phyloP scores from a whole-genome alignment of 37 sponge, comb jelly and placozoan species.

The Agelas oroides region DNA sequence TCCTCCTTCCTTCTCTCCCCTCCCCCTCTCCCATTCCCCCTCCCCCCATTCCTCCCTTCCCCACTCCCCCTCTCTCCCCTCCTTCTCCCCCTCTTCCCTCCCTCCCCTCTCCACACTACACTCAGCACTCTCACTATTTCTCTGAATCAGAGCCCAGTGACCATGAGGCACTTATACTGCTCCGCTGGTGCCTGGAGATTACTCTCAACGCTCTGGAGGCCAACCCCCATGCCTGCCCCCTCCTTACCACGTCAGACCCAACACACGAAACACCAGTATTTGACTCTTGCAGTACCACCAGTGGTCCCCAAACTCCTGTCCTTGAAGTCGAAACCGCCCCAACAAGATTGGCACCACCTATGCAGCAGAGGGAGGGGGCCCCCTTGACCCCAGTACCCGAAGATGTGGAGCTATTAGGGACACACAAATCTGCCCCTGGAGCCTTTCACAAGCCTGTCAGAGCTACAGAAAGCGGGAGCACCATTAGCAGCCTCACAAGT shows the following conservation, averaged over 20 bases:
- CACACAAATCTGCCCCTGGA: too few species aligned
- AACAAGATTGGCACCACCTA: too few species aligned
- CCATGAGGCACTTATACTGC: not conserved
- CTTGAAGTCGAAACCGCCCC: too few species aligned
- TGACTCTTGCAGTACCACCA: not conserved
- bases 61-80: too few species aligned
- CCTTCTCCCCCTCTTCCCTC: not conserved
- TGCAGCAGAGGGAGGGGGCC: not conserved
- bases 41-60: not conserved
- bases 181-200: conserved; percentile 54
- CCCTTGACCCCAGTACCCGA: not conserved
- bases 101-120: not conserved
- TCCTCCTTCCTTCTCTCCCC: too few species aligned
- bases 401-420: not conserved
- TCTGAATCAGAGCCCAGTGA: conserved; percentile 13
- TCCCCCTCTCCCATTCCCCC: not conserved
- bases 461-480: too few species aligned
- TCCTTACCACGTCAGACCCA: not conserved
- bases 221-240: conserved; percentile 33
- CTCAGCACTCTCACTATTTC: conserved; percentile 43
- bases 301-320: too few species aligned
- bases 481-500: too few species aligned
- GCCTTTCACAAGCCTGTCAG: too few species aligned
- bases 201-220: conserved; percentile 37
- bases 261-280: not conserved